Percentiles rank a stretch among this genome's conserved stretches.
phyloP scores from a whole-genome alignment of 2,797 vertebrate genomes.

The Cyprinella venusta region DNA sequence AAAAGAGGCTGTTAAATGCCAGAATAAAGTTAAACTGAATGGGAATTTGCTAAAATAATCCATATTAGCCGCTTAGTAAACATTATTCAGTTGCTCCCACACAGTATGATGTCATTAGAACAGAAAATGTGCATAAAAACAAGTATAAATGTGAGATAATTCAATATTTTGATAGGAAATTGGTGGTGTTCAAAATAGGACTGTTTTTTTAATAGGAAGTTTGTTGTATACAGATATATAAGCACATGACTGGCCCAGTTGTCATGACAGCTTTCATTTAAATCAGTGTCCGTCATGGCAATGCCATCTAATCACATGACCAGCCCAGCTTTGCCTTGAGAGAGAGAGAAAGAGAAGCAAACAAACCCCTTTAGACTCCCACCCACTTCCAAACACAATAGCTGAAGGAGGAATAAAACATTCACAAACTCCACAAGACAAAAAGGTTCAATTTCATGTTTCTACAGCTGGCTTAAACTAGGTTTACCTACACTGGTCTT shows the following conservation, averaged over 20 bases:
- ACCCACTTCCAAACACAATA: constrained; percentile 1
- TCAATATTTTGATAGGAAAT: background rate
- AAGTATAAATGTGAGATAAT: background rate
- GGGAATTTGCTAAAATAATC: background rate
- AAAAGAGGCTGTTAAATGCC: constrained; percentile 1
- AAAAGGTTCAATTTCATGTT: background rate
- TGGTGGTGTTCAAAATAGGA: background rate
- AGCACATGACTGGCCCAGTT: background rate
- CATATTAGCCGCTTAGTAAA: background rate
- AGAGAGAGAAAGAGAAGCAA: constrained; percentile 17
- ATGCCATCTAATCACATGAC: constrained; percentile 30
- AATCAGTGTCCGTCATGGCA: constrained; percentile 48
- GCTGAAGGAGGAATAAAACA: background rate
- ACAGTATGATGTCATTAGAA: background rate
- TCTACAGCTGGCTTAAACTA: background rate
- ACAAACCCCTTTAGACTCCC: constrained; percentile 1
- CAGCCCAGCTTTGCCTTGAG: constrained; percentile 33
- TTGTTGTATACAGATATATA: background rate
- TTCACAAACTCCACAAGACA: constrained; percentile 14
- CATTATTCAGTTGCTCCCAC: background rate
- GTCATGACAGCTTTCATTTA: constrained; percentile 53
- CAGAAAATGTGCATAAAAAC: background rate
- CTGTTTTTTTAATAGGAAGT: background rate
- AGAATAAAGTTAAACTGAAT: background rate
- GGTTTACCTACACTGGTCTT: background rate